phyloP scores from a whole-genome alignment of 1,140 invertebrate species.

The Nephila pilipes region DNA sequence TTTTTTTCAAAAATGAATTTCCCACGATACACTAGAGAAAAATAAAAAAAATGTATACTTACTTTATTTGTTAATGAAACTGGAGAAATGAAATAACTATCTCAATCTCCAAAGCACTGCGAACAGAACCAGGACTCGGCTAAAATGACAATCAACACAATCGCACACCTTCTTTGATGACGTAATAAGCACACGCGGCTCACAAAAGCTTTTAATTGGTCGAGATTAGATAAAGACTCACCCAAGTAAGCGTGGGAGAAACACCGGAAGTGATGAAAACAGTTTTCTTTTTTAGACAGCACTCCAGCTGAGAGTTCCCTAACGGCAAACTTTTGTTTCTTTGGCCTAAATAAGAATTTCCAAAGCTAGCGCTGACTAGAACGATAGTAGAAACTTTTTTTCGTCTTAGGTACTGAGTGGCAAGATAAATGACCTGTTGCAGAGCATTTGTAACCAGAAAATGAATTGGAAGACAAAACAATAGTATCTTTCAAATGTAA shows the following conservation, averaged over 20 bases:
- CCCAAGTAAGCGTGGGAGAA: constrained; percentile 1
- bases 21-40: no score
- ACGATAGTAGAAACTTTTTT: neutral
- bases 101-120: no score
- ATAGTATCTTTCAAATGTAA: neutral
- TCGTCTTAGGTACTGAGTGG: neutral
- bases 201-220: constrained; percentile 5
- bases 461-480: neutral
- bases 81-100: no score
- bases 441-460: neutral
- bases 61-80: no score
- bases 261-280: constrained; percentile 7
- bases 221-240: neutral
- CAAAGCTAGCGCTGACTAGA: neutral
- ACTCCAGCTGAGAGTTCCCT: constrained; percentile 4
- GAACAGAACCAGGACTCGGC: no score
- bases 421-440: neutral
- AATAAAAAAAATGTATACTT: no score
- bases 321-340: neutral
- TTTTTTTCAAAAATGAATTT: no score
- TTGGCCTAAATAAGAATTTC: neutral
- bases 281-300: neutral
- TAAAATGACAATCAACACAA: neutral
- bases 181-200: neutral
- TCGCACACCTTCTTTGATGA: neutral